Percentiles rank a stretch among this genome's conserved stretches.
Conservation (phyloP, 2,797 vertebrate genomes). For the Malacoctenus gilli region DNA sequence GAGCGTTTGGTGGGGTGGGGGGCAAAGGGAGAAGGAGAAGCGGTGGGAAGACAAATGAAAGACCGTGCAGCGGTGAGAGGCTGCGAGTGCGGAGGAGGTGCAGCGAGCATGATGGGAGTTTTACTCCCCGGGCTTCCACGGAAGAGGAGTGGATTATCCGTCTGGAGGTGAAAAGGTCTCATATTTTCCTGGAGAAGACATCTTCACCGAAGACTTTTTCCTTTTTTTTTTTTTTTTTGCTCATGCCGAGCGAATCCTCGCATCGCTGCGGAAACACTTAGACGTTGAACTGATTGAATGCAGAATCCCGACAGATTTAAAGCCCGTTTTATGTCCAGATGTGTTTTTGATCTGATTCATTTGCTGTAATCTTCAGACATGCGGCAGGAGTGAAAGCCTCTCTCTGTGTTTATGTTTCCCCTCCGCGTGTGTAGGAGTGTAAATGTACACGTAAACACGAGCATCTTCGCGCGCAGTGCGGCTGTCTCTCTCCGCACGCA, state of each 20-base stretch:
- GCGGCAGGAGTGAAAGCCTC: background rate
- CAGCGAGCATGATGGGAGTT: constrained; percentile 48
- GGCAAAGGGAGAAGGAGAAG: constrained; percentile 24
- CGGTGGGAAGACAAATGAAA: constrained; percentile 43
- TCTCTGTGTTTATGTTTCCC: constrained; percentile 18
- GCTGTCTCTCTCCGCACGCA: constrained; percentile 13
- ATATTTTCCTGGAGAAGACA: constrained; percentile 12
- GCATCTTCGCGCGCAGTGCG: constrained; percentile 12
- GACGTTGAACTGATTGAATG: background rate
- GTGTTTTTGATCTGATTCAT: constrained; percentile 17
- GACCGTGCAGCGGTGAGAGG: constrained; percentile 31
- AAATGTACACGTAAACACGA: constrained; percentile 8
- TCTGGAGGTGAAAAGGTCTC: constrained; percentile 61
- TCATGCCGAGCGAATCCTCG: background rate
- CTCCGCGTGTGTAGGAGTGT: background rate
- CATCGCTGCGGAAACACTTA: background rate
- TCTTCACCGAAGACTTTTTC: constrained; percentile 11
- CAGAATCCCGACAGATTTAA: background rate
- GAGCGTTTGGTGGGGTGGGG: constrained; percentile 34
- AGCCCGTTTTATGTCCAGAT: constrained; percentile 31
- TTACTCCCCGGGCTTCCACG: constrained; percentile 43
- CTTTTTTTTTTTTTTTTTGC: too few relatives aligned
- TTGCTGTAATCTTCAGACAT: constrained; percentile 20
- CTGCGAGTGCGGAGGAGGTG: constrained; percentile 19
- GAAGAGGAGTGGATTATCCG: constrained; percentile 60